A percentile compares a stretch with the other conserved stretches of the same genome.
phyloP scores from a whole-genome alignment of 2,797 vertebrate genomes.

The Nyctalus aviator region DNA sequence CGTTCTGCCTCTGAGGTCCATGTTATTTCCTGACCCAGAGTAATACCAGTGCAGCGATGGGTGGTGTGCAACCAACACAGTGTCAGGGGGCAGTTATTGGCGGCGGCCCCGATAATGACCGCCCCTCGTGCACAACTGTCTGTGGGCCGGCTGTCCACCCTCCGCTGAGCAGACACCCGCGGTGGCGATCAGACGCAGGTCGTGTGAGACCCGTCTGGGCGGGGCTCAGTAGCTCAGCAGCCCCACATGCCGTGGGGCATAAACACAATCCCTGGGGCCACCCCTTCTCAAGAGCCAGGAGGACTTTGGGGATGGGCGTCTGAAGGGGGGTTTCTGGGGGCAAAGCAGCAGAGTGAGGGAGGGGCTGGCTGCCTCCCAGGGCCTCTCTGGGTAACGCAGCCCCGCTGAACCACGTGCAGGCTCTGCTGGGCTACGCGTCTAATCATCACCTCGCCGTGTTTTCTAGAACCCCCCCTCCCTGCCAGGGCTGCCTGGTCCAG shows the following conservation, averaged over 20 bases:
- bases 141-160: background rate
- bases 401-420: background rate
- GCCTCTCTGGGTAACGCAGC: background rate
- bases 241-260: background rate
- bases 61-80: background rate
- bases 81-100: background rate
- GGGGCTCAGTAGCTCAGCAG: background rate
- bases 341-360: background rate
- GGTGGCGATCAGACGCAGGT: background rate
- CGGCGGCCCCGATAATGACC: rapidly evolving
- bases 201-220: background rate
- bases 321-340: background rate
- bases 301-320: background rate
- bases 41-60: background rate
- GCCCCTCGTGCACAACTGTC: no score
- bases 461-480: background rate
- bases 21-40: background rate
- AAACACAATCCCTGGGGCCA: background rate
- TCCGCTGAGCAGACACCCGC: background rate
- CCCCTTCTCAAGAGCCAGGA: background rate
- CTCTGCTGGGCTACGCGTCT: rapidly evolving
- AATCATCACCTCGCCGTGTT: background rate
- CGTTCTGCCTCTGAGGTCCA: background rate
- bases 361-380: background rate
- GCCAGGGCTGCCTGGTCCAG: background rate